These are phyloP conservation scores for Trididemnum nubilum DNA, from an alignment of 23 tunicate genomes.

Conservation along the genomic window DNA sequence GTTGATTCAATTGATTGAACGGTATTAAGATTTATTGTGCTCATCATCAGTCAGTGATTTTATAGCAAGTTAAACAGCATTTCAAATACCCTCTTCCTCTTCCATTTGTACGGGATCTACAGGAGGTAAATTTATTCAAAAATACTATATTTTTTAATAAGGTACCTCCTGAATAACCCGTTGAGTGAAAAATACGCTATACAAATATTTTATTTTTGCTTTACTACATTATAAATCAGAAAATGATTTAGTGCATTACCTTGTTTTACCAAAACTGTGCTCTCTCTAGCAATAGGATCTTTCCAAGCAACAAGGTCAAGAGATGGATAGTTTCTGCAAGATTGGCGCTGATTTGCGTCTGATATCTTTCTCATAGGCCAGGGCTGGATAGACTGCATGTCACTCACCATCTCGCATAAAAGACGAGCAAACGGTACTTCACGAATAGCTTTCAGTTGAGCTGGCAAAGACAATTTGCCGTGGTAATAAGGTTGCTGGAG, in stretches of 20 bases:
- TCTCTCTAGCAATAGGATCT: not conserved
- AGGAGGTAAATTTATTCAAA: too few species aligned
- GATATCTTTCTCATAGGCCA: slow-evolving; percentile 43
- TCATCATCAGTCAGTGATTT: too few species aligned
- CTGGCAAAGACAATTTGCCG: too few species aligned
- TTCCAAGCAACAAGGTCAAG: not conserved
- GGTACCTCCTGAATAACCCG: too few species aligned
- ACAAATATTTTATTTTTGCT: too few species aligned
- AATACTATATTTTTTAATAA: too few species aligned
- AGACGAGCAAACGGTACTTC: slow-evolving; percentile 33
- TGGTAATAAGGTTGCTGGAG: too few species aligned
- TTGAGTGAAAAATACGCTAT: too few species aligned
- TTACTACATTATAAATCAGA: too few species aligned
- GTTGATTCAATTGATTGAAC: not conserved
- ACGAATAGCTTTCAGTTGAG: slow-evolving; percentile 60
- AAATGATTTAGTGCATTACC: not conserved
- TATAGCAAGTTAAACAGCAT: too few species aligned
- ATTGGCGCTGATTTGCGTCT: slow-evolving; percentile 25
- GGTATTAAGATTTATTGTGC: not conserved
- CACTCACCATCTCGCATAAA: slow-evolving; percentile 62
- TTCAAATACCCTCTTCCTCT: too few species aligned
- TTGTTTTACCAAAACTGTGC: not conserved
- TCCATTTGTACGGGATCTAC: too few species aligned
- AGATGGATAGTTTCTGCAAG: slow-evolving; percentile 18
- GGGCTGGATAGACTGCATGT: slow-evolving; percentile 64